Evolutionary conservation across 1,140 invertebrate species (phyloP), one percentile per base, ranked within the genome.

Genomic region (Hycleus phaleratus): DNA sequence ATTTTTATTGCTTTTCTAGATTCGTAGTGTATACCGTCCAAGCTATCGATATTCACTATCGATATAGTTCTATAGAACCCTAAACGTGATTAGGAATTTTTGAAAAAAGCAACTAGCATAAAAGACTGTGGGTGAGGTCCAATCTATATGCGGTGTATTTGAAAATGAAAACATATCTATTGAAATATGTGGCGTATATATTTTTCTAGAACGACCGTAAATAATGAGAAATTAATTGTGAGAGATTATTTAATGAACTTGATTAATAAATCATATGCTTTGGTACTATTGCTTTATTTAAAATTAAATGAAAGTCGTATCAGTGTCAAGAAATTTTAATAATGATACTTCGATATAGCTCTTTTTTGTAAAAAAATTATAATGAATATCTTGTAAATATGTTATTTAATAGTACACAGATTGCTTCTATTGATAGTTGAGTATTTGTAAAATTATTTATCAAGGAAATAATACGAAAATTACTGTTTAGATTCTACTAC

Each of bases 231-330:
- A 61, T 49, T 1, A 18, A 18, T 18, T 18, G 18, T 57, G 53
- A 51, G 53, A 56, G 55, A 40, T 51, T 7, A 45, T 26, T 12
- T 38, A 46, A 38, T 32, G 12, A n/a, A 9, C 26, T 48, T 24
- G 26, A 49, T 32, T 12, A 42, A 42, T 42, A 11, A 55, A 46
- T 40, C 66, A 40, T 11, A 64, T 61, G 69, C 69, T 71, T 71
- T 71, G 69, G 68, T 69, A 68, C 64, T 69, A 71, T 67, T 65
- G 69, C 69, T 71, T 71, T 71, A 71, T 68, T 66, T 60, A 58
- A 62, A 55, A 39, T 39, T 7, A 39, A 39, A 39, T 39, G 32
- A 42, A 42, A n/a, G 10, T 42, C 9, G 40, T 42, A 42, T n/a
- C 9, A 42, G 4, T 42, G 40, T n/a, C 40, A n/a, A 42, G 1